Conservation (phyloP, 2,797 vertebrate genomes). For the Erethizon dorsatum region DNA sequence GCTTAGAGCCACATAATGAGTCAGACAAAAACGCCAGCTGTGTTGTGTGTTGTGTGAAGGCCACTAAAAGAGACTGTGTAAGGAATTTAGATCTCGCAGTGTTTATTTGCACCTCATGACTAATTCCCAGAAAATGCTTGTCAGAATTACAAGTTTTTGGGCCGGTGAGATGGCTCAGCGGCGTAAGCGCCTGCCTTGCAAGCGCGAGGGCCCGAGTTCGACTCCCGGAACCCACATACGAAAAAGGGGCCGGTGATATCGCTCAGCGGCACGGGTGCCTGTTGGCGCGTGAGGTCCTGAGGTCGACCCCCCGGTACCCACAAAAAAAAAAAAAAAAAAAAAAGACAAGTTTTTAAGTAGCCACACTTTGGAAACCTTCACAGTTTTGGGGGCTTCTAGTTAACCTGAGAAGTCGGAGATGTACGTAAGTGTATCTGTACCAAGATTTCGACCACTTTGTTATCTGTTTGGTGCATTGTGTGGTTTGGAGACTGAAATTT, state of each 20-base stretch:
- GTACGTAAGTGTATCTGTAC: neutral
- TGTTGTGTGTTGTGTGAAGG: constrained; percentile 21
- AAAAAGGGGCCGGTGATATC: no score
- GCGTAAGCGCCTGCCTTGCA: no score
- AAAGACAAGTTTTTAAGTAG: constrained; percentile 60
- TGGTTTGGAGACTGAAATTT: constrained; percentile 36
- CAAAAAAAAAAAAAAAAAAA: no score
- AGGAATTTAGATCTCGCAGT: constrained; percentile 30
- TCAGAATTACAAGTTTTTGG: constrained; percentile 51
- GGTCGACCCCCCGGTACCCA: no score
- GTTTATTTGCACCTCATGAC: constrained; percentile 40
- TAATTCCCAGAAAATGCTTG: constrained; percentile 54
- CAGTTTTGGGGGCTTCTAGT: constrained; percentile 40
- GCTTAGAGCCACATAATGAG: constrained; percentile 27
- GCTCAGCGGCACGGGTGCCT: no score
- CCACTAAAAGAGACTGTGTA: neutral
- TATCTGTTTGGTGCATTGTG: constrained; percentile 4
- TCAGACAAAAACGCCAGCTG: constrained; percentile 39
- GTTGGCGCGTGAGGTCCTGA: no score
- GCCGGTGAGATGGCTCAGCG: no score
- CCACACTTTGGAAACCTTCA: constrained; percentile 11
- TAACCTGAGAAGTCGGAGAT: constrained; percentile 41
- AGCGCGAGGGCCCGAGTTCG: no score
- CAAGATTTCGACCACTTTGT: constrained; percentile 49
- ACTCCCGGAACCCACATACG: no score